phyloP scores from a whole-genome alignment of 2,797 vertebrate genomes.

The Molossus alvarezi region DNA sequence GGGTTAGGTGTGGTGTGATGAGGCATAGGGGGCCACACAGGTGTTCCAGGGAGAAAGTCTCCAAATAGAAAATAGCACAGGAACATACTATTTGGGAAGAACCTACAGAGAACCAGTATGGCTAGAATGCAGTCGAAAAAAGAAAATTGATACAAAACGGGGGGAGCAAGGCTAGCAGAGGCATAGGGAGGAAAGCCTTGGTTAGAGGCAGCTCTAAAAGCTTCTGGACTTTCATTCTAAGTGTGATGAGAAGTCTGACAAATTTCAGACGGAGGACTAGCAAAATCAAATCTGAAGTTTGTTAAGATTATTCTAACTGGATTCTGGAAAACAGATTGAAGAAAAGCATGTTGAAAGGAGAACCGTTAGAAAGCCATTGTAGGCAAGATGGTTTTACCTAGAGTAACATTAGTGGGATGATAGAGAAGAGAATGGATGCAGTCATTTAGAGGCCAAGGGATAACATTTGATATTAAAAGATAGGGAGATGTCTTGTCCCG shows the following conservation, averaged over 20 bases:
- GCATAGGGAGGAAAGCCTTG: not conserved
- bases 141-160: not conserved
- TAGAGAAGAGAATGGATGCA: not conserved
- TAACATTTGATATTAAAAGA: not conserved
- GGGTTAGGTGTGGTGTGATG: not conserved
- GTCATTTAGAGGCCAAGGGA: not conserved
- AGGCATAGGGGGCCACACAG: not conserved
- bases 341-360: not conserved
- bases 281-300: constrained; percentile 35
- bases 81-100: not conserved
- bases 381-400: not conserved
- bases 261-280: not conserved
- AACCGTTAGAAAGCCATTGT: not conserved
- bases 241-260: not conserved
- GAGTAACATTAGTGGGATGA: not conserved
- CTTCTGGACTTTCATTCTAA: not conserved
- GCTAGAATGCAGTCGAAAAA: not conserved
- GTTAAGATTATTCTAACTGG: not conserved
- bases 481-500: not conserved
- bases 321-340: not conserved
- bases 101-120: not conserved
- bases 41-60: not conserved
- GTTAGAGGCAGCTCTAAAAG: not conserved
- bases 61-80: not conserved
- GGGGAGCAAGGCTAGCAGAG: not conserved